Conservation (phyloP, 2,888 invertebrate genomes). For the Suillia variegata region DNA sequence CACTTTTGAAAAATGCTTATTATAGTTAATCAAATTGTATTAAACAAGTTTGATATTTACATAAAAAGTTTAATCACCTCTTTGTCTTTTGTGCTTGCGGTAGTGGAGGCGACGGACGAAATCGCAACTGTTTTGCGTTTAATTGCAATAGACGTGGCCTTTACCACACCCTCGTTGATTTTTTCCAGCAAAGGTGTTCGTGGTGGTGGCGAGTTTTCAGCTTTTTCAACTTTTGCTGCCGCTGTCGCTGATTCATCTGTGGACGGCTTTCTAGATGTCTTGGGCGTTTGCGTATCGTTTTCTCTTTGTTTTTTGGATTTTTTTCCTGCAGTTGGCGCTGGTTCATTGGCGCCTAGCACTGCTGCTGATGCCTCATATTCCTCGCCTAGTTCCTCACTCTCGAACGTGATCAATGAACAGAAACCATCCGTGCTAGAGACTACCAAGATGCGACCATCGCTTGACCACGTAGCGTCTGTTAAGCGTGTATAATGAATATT, state of each 20-base stretch:
- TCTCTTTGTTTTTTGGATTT: conserved; percentile 40
- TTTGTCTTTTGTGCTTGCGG: no score
- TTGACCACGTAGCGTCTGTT: conserved; percentile 87
- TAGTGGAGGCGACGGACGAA: no score
- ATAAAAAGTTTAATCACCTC: no score
- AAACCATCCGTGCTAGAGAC: conserved; percentile 90
- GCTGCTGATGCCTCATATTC: conserved; percentile 53
- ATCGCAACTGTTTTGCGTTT: no score
- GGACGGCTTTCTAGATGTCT: conserved; percentile 32
- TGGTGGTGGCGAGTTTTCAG: background rate
- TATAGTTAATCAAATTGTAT: no score
- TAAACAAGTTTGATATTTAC: no score
- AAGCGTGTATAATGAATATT: conserved; percentile 90
- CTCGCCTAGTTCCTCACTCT: conserved; percentile 73
- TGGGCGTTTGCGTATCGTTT: conserved; percentile 16
- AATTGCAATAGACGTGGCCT: background rate
- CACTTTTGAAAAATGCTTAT: no score
- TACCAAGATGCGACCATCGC: conserved; percentile 75
- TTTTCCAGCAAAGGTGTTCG: conserved; percentile 35
- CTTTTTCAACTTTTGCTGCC: conserved; percentile 10
- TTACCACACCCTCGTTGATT: no score
- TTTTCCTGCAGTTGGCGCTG: conserved; percentile 25
- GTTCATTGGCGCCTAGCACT: conserved; percentile 50
- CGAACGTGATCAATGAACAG: conserved; percentile 82
- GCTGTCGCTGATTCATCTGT: conserved; percentile 28